Evolutionary conservation across 2,113 vertebrate species (phyloP).

Genomic region (Cricetomys ansorgei): DNA sequence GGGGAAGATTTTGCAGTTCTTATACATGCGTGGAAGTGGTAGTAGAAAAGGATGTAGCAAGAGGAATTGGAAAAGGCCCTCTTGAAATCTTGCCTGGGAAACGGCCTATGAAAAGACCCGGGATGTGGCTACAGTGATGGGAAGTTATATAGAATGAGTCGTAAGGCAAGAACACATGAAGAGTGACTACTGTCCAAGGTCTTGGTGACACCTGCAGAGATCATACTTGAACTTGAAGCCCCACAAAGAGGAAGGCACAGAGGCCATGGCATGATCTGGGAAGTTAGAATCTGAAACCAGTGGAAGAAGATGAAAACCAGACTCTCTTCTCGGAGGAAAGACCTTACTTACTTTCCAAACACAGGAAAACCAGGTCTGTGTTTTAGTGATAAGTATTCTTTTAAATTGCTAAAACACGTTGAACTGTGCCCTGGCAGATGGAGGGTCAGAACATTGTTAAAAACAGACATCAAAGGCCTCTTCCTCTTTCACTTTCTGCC

Average conservation of each 20-base stretch:
- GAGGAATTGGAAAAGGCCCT: background rate
- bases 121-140: background rate
- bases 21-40: background rate
- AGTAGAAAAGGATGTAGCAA: background rate
- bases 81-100: background rate
- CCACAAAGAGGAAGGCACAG: background rate
- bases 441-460: slow-evolving; percentile 43
- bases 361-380: background rate
- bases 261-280: background rate
- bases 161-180: background rate
- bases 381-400: background rate
- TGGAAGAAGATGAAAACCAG: background rate
- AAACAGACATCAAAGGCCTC: slow-evolving; percentile 52
- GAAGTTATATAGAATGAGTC: background rate
- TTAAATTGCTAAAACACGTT: slow-evolving; percentile 16
- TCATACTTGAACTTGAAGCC: background rate
- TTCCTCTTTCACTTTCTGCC: slow-evolving; percentile 76
- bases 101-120: background rate
- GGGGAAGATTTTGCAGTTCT: background rate
- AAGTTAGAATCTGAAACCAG: background rate
- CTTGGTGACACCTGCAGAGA: background rate
- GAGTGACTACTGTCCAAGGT: background rate
- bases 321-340: background rate
- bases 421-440: slow-evolving; percentile 15
- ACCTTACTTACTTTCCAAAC: background rate